Conservation (phyloP, 2,113 vertebrate species). For the Lamprotornis superbus region DNA sequence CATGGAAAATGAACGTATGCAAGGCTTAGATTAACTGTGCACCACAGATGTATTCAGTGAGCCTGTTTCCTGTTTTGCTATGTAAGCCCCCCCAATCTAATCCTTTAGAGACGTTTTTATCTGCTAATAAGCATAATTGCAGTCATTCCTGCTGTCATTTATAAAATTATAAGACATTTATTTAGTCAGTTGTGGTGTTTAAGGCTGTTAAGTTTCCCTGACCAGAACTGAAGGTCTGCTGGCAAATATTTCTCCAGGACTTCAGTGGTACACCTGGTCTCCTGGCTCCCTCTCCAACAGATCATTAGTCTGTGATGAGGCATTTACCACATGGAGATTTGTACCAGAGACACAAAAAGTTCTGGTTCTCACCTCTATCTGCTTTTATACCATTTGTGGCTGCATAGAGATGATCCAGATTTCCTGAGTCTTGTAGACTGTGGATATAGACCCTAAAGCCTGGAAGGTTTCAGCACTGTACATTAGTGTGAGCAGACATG, state of each 20-base stretch:
- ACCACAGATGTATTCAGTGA: constrained; percentile 30
- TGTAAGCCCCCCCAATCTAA: background rate
- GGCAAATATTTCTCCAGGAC: background rate
- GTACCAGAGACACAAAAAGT: background rate
- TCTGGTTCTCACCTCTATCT: background rate
- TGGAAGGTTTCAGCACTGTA: background rate
- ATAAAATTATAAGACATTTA: constrained; percentile 36
- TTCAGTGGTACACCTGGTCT: background rate
- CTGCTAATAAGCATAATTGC: constrained; percentile 53
- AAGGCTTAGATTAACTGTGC: constrained; percentile 33
- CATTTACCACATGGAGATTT: background rate
- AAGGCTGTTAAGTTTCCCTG: constrained; percentile 25
- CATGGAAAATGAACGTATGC: constrained; percentile 25
- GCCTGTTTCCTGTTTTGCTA: constrained; percentile 49
- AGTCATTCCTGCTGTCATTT: constrained; percentile 53
- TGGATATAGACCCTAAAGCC: background rate
- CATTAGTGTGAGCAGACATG: background rate
- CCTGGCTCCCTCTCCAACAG: background rate
- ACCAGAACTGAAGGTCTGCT: background rate
- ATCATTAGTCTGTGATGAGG: background rate
- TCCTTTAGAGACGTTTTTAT: constrained; percentile 49
- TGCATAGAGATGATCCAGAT: background rate
- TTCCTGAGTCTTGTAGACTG: background rate
- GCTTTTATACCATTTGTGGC: background rate
- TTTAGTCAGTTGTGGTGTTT: constrained; percentile 30